phyloP scores from a whole-genome alignment of 2,113 vertebrate genomes.

The Aphelocoma coerulescens region DNA sequence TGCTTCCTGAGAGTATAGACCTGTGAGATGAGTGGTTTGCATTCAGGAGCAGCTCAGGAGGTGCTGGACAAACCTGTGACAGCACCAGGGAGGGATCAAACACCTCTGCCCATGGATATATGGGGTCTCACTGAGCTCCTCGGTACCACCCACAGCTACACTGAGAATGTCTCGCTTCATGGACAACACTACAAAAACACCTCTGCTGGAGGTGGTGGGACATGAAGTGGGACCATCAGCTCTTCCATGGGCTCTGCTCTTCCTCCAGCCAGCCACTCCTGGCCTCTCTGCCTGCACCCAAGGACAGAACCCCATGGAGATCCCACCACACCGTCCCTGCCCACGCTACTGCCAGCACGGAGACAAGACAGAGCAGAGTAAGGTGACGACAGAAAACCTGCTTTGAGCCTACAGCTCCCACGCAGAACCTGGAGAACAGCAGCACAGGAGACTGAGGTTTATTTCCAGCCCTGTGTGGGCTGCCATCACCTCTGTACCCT shows the following conservation, averaged over 20 bases:
- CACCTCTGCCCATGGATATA: background rate
- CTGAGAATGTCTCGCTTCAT: rapidly evolving
- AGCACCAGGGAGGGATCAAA: background rate
- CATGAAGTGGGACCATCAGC: background rate
- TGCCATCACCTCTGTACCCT: background rate
- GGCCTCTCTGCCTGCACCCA: background rate
- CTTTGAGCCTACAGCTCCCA: background rate
- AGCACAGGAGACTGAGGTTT: background rate
- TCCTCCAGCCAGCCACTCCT: background rate
- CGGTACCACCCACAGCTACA: background rate
- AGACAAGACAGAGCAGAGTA: background rate
- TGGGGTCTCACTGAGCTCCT: background rate
- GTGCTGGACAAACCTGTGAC: background rate
- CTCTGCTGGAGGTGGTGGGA: background rate
- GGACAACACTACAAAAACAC: background rate
- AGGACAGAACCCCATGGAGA: background rate
- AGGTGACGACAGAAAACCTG: rapidly evolving
- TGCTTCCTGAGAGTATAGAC: background rate
- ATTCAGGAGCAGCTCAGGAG: background rate
- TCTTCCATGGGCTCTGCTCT: background rate
- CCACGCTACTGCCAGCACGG: rapidly evolving
- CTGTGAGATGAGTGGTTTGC: background rate
- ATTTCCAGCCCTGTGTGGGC: background rate
- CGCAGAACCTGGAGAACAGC: background rate
- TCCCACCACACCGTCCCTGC: background rate